These are phyloP conservation scores for Myotis vivesi DNA, from an alignment of 2,797 vertebrate genomes.

Conservation along the genomic window DNA sequence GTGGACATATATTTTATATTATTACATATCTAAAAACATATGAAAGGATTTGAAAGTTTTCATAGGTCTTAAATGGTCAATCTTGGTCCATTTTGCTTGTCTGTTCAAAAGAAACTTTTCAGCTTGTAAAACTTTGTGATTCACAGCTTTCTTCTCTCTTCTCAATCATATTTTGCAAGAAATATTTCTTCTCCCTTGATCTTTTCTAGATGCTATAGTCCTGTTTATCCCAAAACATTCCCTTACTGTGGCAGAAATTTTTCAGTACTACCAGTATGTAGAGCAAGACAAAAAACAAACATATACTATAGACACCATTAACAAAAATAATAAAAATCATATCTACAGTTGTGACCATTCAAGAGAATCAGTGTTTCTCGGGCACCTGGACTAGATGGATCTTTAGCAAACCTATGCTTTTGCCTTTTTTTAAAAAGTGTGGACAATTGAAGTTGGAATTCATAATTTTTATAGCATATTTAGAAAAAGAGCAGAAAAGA, in stretches of 20 bases:
- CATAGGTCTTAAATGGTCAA: not conserved
- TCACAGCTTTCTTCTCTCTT: not conserved
- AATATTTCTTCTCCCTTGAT: not conserved
- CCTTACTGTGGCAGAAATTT: not conserved
- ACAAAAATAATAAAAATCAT: not conserved
- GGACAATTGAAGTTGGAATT: not conserved
- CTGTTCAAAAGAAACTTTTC: not conserved
- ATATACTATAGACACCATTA: not conserved
- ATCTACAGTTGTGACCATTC: rapidly evolving
- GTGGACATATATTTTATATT: not conserved
- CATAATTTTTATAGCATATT: not conserved
- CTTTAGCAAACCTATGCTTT: not conserved
- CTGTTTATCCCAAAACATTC: not conserved
- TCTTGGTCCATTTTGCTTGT: not conserved
- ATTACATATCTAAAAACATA: not conserved
- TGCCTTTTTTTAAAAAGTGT: not conserved
- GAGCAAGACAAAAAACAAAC: not conserved
- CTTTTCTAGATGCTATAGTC: not conserved
- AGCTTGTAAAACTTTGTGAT: not conserved
- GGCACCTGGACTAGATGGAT: not conserved
- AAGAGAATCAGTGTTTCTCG: not conserved
- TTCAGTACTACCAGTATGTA: not conserved
- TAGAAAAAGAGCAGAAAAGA: not conserved
- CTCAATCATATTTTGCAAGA: not conserved
- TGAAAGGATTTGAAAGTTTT: not conserved